Evolutionary conservation across 2,888 invertebrate species (phyloP).

Genomic region (Eristalis pertinax): DNA sequence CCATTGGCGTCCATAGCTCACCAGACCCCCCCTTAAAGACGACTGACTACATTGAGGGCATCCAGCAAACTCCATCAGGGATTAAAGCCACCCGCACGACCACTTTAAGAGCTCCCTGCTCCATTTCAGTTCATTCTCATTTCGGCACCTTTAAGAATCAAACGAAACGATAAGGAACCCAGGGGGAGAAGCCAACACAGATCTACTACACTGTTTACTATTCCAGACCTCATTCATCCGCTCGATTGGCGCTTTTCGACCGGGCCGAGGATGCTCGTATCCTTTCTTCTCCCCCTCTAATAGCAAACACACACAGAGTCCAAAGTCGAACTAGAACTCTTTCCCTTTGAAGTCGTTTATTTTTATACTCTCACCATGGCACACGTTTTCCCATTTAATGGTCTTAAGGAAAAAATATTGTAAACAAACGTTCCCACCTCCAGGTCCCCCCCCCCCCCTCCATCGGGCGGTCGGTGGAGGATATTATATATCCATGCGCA

Average conservation of each 20-base stretch:
- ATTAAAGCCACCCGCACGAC: neutral
- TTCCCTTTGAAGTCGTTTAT: slow-evolving; percentile 27
- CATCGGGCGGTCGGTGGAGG: neutral
- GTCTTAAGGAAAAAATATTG: slow-evolving; percentile 21
- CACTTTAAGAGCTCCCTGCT: neutral
- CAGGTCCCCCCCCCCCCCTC: neutral
- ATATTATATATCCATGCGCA: slow-evolving; percentile 31
- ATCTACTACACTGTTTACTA: slow-evolving; percentile 28
- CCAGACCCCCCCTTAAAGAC: neutral
- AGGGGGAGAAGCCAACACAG: neutral
- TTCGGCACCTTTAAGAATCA: slow-evolving; percentile 12
- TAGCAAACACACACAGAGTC: slow-evolving; percentile 1
- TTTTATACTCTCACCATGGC: slow-evolving; percentile 26
- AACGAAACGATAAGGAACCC: neutral
- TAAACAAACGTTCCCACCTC: slow-evolving; percentile 25
- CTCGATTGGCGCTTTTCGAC: neutral
- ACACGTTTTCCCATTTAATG: slow-evolving; percentile 43
- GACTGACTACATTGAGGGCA: neutral
- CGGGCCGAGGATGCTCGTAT: neutral
- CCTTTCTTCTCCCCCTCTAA: slow-evolving; percentile 6
- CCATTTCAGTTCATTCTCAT: neutral
- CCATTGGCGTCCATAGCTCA: neutral
- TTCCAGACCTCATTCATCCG: slow-evolving; percentile 18
- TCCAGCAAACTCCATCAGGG: neutral
- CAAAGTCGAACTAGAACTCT: slow-evolving; percentile 2